Conservation (phyloP, 2,113 vertebrate species). For the Saiga tatarica region DNA sequence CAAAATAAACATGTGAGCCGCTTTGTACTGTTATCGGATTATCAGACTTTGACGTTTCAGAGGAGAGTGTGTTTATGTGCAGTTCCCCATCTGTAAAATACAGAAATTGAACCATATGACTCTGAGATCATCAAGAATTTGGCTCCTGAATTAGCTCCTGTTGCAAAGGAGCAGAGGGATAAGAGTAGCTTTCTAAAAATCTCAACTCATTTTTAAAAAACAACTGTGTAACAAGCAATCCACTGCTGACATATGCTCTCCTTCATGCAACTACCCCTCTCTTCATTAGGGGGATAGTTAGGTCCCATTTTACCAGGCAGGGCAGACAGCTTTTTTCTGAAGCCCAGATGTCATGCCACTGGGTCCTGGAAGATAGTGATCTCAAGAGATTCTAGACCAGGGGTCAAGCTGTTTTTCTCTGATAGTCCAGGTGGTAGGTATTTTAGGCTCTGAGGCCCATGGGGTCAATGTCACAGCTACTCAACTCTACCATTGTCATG, state of each 20-base stretch:
- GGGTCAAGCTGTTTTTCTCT: background rate
- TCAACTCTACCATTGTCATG: background rate
- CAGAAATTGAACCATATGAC: background rate
- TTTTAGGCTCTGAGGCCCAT: background rate
- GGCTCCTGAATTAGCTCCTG: background rate
- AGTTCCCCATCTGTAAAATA: background rate
- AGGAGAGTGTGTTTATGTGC: background rate
- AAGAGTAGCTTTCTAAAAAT: background rate
- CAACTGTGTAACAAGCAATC: accelerated
- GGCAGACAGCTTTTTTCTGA: background rate
- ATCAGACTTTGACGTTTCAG: background rate
- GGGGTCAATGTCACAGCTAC: background rate
- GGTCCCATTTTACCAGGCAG: background rate
- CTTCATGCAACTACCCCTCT: background rate
- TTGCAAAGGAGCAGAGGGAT: background rate
- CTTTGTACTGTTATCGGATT: background rate
- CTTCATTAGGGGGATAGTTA: background rate
- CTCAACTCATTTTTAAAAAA: background rate
- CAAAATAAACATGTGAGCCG: background rate
- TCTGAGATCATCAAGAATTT: background rate
- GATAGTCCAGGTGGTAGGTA: background rate
- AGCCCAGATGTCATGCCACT: background rate
- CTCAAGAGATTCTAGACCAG: background rate
- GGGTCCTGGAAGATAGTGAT: too few relatives aligned
- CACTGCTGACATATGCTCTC: too few relatives aligned